Conservation (phyloP, 2,113 vertebrate species). For the Ramphastos sulfuratus region DNA sequence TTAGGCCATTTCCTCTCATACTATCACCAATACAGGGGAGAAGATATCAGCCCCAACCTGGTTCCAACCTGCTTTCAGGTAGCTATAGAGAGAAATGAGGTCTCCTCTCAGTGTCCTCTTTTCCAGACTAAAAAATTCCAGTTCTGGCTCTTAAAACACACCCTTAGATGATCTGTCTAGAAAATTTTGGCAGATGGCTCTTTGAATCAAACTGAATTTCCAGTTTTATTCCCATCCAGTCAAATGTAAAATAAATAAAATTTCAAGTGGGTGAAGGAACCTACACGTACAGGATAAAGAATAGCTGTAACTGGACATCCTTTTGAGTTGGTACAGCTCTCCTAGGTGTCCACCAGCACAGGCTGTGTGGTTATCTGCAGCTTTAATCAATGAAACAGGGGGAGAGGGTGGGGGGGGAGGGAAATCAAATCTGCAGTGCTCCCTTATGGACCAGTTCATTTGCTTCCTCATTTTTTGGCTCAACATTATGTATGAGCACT, state of each 20-base stretch:
- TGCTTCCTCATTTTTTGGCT: constrained; percentile 35
- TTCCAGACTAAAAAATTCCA: too few relatives aligned
- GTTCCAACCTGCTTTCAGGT: too few relatives aligned
- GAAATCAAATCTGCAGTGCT: background rate
- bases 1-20: too few relatives aligned
- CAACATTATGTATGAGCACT: background rate
- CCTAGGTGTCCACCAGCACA: background rate
- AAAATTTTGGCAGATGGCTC: background rate
- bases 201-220: background rate
- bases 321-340: background rate
- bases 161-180: background rate
- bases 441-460: background rate
- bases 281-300: background rate
- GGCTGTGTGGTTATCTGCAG: background rate
- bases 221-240: background rate
- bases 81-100: too few relatives aligned
- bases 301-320: background rate
- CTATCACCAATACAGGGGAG: too few relatives aligned
- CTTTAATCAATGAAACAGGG: background rate
- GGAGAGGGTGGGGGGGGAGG: background rate
- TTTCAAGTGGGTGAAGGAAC: background rate
- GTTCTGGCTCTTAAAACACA: background rate
- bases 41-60: too few relatives aligned
- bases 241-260: accelerated
- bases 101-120: too few relatives aligned